phyloP scores from a whole-genome alignment of 1,140 invertebrate species.

The Cotesia chilonis region DNA sequence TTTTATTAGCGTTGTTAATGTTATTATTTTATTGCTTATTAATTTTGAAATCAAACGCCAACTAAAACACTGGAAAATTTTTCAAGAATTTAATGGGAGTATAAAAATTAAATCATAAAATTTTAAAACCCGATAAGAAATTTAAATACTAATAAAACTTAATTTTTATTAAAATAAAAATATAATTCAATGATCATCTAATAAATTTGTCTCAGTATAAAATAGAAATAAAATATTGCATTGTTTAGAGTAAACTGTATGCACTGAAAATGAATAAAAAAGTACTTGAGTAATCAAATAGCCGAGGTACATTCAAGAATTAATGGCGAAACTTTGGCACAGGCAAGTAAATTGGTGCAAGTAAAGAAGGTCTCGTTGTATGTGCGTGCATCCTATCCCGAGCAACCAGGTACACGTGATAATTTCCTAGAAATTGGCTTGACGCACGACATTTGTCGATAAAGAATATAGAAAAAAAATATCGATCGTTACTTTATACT shows the following conservation, averaged over 20 bases:
- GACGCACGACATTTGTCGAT: conserved; percentile 51
- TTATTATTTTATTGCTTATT: neutral
- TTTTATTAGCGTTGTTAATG: neutral
- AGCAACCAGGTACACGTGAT: conserved; percentile 47
- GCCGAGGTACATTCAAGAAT: neutral
- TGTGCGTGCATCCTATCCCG: conserved; percentile 40
- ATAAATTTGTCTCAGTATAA: too few relatives aligned
- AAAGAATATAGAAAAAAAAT: conserved; percentile 24
- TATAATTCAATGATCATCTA: too few relatives aligned
- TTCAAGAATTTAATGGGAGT: too few relatives aligned
- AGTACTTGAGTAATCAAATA: too few relatives aligned
- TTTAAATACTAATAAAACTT: too few relatives aligned
- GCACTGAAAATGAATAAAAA: too few relatives aligned
- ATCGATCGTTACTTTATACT: conserved; percentile 20
- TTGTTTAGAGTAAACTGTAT: neutral
- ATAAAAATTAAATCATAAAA: too few relatives aligned
- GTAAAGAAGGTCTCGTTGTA: neutral
- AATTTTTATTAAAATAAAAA: too few relatives aligned
- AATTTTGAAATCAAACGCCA: too few relatives aligned
- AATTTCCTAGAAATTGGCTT: conserved; percentile 60
- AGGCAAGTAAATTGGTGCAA: conserved; percentile 7
- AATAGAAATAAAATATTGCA: too few relatives aligned
- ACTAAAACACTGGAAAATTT: too few relatives aligned
- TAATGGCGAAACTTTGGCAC: neutral
- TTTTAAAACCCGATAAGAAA: too few relatives aligned